Base-by-base conservation (phyloP, 2,888 invertebrate species). In the Caenorhabditis sinica region DNA sequence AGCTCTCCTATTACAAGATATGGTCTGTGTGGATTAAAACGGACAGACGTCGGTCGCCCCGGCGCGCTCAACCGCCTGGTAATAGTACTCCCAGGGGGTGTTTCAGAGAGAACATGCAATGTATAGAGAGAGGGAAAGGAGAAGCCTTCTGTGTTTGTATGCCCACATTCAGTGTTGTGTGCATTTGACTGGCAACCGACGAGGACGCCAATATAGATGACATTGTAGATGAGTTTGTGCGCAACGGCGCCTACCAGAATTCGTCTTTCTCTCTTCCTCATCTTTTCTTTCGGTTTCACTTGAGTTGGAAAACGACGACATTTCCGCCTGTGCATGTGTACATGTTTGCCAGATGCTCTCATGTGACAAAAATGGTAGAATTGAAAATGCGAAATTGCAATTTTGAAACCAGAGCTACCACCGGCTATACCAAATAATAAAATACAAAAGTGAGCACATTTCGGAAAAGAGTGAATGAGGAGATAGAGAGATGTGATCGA, bases 71-170 rank as follows among this genome's bases (percentile, higher is more conserved):
- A 53, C 74, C 60, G 74, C 60, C 80, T 83, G 83, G 83, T 87
- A 87, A 85, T 87, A 87, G 85, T 87, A 87, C 87, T 87, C 87
- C 87, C 87, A 61, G 25, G 81, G 81, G 84, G 80, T 83, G 60
- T 83, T 83, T 83, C 77, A 83, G 83, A 83, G 60, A 77, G 81
- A 74, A 82, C 82, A 63, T 69, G 82, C 82, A 82, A 71, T 75
- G 74, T 81, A 75, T 40, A 69, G 69, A 82, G 73, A 74, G 30
- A 49, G 60, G n/a, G 23, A 23, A 45, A 60, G 60, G 66, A 60
- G 68, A 66, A 56, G 68, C 65, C 56, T 68, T 69, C 74, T 81
- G 74, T 74, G 66, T 81, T 68, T 81, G 81, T 73, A 73, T 68
- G 60, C 61, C 49, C 49, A 36, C 69, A 61, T 58, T 58, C 30